Conservation (phyloP, 1,140 invertebrate species). For the Rhynchophorus ferrugineus region DNA sequence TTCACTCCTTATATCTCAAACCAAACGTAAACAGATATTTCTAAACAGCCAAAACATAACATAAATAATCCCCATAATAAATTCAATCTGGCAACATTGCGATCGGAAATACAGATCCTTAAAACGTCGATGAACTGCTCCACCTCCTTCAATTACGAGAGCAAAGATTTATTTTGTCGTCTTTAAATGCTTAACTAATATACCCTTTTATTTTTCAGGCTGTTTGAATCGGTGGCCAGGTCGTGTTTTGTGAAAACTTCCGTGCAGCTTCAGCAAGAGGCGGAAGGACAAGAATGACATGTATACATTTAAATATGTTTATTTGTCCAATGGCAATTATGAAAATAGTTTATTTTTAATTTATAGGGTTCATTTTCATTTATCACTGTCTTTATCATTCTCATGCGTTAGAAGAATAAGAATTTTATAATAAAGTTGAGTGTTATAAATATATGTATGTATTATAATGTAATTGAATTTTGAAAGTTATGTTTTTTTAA, state of each 20-base stretch:
- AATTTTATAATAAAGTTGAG: conserved; percentile 5
- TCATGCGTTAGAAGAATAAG: conserved; percentile 6
- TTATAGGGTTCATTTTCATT: conserved; percentile 6
- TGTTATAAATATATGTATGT: conserved; percentile 4
- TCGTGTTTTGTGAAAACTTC: conserved; percentile 82
- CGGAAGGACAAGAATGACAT: conserved; percentile 53
- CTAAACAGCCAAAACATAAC: no score
- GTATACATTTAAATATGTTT: neutral
- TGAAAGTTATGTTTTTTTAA: neutral
- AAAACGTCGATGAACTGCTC: no score
- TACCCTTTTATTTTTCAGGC: conserved; percentile 45
- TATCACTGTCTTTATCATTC: neutral
- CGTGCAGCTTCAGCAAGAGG: conserved; percentile 46
- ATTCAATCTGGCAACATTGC: no score
- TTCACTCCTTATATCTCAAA: no score
- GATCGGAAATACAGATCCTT: no score
- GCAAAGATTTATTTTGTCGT: no score
- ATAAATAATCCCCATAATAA: no score
- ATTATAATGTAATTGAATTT: neutral
- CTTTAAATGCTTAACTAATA: no score
- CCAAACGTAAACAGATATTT: no score
- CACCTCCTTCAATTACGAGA: no score
- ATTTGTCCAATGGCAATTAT: neutral
- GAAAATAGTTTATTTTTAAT: conserved; percentile 7
- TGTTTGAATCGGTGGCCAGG: conserved; percentile 89